Evolutionary conservation across 2,888 invertebrate genomes (phyloP).

Genomic region (Hypselothyrea guttata): DNA sequence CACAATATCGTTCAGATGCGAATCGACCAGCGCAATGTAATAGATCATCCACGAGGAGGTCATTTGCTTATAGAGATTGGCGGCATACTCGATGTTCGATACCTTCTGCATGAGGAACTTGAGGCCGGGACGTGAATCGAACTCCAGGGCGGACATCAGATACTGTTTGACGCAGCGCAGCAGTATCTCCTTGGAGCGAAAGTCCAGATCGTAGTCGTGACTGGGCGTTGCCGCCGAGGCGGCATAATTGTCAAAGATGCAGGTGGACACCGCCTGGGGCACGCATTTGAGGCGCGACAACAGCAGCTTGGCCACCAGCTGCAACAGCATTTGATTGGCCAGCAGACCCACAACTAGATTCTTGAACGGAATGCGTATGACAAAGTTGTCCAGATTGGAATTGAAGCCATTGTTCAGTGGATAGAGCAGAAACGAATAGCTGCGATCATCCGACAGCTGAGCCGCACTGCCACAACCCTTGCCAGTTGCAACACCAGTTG

Average conservation of each 20-base stretch:
- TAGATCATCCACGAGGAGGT: constrained; percentile 96
- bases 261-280: constrained; percentile 83
- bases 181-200: constrained; percentile 85
- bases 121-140: constrained; percentile 94
- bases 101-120: constrained; percentile 97
- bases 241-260: constrained; percentile 82
- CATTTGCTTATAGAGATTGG: constrained; percentile 95
- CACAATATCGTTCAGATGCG: constrained; percentile 89
- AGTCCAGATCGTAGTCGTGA: constrained; percentile 82
- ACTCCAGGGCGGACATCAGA: constrained; percentile 91
- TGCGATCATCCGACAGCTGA: constrained; percentile 89
- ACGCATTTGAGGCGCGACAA: constrained; percentile 89
- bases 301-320: constrained; percentile 93
- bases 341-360: constrained; percentile 93
- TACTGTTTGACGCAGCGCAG: constrained; percentile 91
- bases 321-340: constrained; percentile 95
- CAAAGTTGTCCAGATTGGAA: constrained; percentile 89
- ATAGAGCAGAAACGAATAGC: constrained; percentile 94
- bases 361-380: constrained; percentile 92
- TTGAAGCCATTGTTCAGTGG: constrained; percentile 88
- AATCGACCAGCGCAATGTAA: constrained; percentile 92
- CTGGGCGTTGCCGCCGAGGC: constrained; percentile 82
- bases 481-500: not conserved
- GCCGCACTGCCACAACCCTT: constrained; percentile 32
- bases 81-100: constrained; percentile 91